Evolutionary conservation across 92 coral and sea anemone genomes (phyloP).

Genomic region (Blastomussa wellsi): DNA sequence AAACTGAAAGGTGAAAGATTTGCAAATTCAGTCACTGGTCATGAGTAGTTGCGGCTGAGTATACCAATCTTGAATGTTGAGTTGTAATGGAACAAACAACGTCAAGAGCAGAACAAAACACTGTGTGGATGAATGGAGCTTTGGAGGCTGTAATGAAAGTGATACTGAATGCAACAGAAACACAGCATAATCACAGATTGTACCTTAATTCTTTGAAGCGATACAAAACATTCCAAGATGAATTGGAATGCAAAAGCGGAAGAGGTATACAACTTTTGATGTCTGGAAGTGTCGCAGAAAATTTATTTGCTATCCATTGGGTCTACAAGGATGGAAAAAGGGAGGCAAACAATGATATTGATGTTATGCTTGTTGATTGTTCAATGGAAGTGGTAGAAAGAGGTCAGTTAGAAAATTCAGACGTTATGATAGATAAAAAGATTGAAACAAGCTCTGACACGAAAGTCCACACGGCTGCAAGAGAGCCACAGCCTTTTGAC

Average conservation of each 20-base stretch:
- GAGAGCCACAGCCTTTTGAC: not conserved
- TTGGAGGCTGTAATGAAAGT: slow-evolving; percentile 41
- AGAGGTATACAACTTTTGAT: slow-evolving; percentile 45
- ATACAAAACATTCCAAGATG: slow-evolving; percentile 54
- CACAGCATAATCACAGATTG: slow-evolving; percentile 43
- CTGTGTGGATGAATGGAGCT: slow-evolving; percentile 53
- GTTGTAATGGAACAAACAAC: slow-evolving; percentile 22
- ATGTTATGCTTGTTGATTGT: slow-evolving; percentile 56
- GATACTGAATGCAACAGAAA: slow-evolving; percentile 52
- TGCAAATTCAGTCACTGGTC: not conserved
- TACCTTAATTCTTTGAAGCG: slow-evolving; percentile 46
- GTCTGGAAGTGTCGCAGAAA: slow-evolving; percentile 58
- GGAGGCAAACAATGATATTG: slow-evolving; percentile 54
- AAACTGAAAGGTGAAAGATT: not conserved
- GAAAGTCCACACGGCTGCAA: not conserved
- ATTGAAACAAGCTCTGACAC: not conserved
- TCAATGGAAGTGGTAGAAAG: slow-evolving; percentile 43
- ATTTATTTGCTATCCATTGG: slow-evolving; percentile 56
- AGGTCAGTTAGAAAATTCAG: not conserved
- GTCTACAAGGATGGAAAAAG: slow-evolving; percentile 51
- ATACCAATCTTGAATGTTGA: not conserved
- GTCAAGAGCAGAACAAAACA: not conserved
- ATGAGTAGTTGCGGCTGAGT: not conserved
- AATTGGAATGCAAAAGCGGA: slow-evolving; percentile 36
- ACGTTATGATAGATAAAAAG: not conserved